Evolutionary conservation across 2,797 vertebrate genomes (phyloP).

Genomic region (Knipowitschia caucasica): DNA sequence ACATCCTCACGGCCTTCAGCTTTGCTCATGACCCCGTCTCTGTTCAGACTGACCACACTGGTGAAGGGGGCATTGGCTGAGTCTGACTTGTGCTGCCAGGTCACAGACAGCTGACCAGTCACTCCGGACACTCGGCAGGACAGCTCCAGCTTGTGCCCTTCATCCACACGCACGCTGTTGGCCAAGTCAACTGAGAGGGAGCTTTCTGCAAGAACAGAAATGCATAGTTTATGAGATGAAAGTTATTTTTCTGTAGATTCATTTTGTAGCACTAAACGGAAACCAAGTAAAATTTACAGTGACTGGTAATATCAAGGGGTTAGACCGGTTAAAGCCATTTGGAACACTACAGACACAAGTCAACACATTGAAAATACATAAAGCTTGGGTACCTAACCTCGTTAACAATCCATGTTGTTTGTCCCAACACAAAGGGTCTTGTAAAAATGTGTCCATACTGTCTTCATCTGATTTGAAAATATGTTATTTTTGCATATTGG

Average conservation of each 20-base stretch:
- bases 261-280: too few species aligned
- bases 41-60: constrained; percentile 66
- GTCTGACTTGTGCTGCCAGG: constrained; percentile 72
- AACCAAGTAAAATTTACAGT: too few species aligned
- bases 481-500: too few species aligned
- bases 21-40: constrained; percentile 53
- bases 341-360: too few species aligned
- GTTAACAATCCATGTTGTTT: too few species aligned
- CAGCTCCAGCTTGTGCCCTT: constrained; percentile 70
- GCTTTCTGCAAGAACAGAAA: constrained; percentile 66
- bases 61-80: neutral
- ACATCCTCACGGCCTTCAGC: constrained; percentile 27
- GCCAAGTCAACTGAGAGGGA: constrained; percentile 59
- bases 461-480: too few species aligned
- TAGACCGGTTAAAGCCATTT: too few species aligned
- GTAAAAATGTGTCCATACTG: too few species aligned
- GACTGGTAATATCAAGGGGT: too few species aligned
- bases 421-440: too few species aligned
- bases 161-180: constrained; percentile 17
- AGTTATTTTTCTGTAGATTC: neutral
- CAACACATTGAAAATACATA: too few species aligned
- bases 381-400: too few species aligned
- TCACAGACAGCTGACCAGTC: constrained; percentile 69
- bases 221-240: neutral
- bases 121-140: constrained; percentile 65